Evolutionary conservation across 2,797 vertebrate genomes (phyloP).

Genomic region (Nyctibius grandis): DNA sequence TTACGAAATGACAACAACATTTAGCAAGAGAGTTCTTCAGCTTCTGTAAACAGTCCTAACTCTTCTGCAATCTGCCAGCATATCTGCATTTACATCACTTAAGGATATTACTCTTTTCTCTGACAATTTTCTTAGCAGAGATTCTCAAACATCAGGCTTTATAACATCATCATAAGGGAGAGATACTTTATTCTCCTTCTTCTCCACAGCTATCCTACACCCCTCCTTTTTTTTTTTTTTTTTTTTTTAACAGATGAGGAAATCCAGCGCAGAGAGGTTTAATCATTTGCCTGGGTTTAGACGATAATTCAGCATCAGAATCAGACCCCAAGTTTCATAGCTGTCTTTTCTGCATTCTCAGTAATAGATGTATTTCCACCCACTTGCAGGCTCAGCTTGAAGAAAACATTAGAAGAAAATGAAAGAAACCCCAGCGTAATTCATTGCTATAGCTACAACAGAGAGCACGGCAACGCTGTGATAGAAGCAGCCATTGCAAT

Average conservation of each 20-base stretch:
- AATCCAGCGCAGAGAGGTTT: neutral
- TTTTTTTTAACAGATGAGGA: neutral
- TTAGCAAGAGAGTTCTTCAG: conserved; percentile 26
- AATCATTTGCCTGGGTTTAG: neutral
- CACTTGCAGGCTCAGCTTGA: conserved; percentile 25
- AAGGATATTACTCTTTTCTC: neutral
- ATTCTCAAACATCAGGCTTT: neutral
- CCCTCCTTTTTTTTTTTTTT: too few relatives aligned
- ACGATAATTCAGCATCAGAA: neutral
- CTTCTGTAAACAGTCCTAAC: conserved; percentile 14
- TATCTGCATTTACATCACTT: neutral
- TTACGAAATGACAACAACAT: conserved; percentile 21
- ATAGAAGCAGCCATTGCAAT: neutral
- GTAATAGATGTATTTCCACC: conserved; percentile 17
- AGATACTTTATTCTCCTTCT: neutral
- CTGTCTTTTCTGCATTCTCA: neutral
- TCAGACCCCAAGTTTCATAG: neutral
- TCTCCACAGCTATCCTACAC: neutral
- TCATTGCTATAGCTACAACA: conserved; percentile 21
- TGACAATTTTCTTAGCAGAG: neutral
- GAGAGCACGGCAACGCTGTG: neutral
- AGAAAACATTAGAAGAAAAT: conserved; percentile 22
- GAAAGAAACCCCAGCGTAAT: neutral
- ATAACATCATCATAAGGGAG: neutral
- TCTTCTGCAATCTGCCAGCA: neutral